Percentiles rank a stretch among this genome's conserved stretches.
Conservation (phyloP, 2,113 vertebrate species). For the Pteronura brasiliensis region DNA sequence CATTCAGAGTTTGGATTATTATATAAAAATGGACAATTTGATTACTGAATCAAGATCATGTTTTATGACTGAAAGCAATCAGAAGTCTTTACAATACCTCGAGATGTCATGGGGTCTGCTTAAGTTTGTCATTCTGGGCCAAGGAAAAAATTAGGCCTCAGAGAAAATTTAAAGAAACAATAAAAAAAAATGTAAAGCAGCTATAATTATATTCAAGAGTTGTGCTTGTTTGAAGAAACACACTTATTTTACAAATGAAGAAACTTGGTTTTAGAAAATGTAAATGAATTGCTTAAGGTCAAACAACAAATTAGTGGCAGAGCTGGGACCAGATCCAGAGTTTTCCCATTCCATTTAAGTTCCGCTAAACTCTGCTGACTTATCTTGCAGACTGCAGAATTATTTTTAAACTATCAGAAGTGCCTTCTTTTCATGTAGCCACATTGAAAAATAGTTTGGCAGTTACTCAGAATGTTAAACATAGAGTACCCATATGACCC, state of each 20-base stretch:
- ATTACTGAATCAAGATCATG: neutral
- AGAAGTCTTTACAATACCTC: neutral
- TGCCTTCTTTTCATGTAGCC: neutral
- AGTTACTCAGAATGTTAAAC: neutral
- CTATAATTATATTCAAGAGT: constrained; percentile 50
- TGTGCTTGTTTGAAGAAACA: constrained; percentile 55
- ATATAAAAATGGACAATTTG: neutral
- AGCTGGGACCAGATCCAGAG: constrained; percentile 22
- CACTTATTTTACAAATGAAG: constrained; percentile 51
- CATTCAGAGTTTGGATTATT: neutral
- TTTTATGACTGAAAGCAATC: neutral
- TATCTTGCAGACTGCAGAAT: neutral
- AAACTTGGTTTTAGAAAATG: constrained; percentile 41
- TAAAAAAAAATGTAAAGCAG: neutral
- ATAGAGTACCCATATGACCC: neutral
- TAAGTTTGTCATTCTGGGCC: neutral
- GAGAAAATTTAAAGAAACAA: constrained; percentile 20
- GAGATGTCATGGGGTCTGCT: neutral
- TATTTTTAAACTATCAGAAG: constrained; percentile 32
- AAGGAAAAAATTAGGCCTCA: neutral
- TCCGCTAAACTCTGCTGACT: constrained; percentile 11
- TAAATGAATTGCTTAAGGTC: constrained; percentile 68
- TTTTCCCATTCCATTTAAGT: neutral
- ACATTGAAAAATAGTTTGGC: neutral
- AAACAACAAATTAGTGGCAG: constrained; percentile 58